Evolutionary conservation across 2,888 invertebrate species (phyloP), one percentile per base, ranked within the genome.

Genomic region (Dicycla oo): DNA sequence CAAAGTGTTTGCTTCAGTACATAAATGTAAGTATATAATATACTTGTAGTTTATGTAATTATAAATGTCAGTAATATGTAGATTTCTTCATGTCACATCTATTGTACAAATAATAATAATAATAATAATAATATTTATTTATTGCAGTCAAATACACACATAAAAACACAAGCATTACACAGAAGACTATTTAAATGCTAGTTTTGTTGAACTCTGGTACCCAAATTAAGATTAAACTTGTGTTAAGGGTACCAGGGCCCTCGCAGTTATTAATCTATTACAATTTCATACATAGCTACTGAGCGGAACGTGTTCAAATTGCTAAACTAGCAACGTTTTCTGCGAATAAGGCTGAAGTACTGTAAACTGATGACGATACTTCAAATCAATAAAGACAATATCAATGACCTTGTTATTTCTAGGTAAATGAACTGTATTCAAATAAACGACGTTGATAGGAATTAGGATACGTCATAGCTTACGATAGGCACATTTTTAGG

Each of bases 11-110:
- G 65, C 83, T 75, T 15, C 87, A 74, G 38, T 54, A 75, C 69
- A 75, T 79, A 77, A 68, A 86, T 75, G 86, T 86, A 83, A 86
- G 86, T 86, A 86, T 69, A 43, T 70, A 47, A 56, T 69, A 45
- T 57, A 73, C 77, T 54, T 78, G 64, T 69, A 30, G 13, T 64
- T 62, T 54, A 62, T 47, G 11, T 45, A 30, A 34, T 30, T 43
- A 18, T 13, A 45, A 62, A 63, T 18, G 7, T 23, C 30, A 5
- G 13, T 7, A 18, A 43, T 43, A 13, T 8, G 8, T 18, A 15
- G n/a, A 18, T 10, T 15, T n/a, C 26, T 15, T 38, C 26, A 49
- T 11, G n/a, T 38, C 40, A 26, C 4, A 4, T 30, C 15, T 75
- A 20, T 40, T 65, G n/a, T n/a, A n/a, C n/a, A n/a, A n/a, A n/a